These are phyloP conservation scores for Takifugu flavidus DNA, from an alignment of 2,113 vertebrate genomes.

Conservation along the genomic window DNA sequence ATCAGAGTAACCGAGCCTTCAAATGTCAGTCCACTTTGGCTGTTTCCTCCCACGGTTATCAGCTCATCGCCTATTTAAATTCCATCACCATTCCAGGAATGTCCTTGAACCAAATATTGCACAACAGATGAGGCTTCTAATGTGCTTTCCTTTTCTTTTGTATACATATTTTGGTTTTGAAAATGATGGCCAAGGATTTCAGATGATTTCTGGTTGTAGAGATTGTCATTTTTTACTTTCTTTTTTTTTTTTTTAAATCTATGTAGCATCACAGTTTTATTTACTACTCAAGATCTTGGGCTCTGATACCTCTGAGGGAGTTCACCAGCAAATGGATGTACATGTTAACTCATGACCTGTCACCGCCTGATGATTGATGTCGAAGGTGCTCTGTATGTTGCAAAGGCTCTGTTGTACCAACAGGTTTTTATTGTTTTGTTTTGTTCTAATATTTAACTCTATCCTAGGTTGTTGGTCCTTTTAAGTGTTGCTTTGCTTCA, in stretches of 20 bases:
- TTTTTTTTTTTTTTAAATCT: slow-evolving; percentile 3
- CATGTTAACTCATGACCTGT: slow-evolving; percentile 31
- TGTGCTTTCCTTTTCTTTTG: slow-evolving; percentile 19
- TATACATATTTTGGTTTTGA: slow-evolving; percentile 33
- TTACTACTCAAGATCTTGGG: slow-evolving; percentile 42
- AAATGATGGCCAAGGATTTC: slow-evolving; percentile 46
- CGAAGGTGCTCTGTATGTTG: slow-evolving; percentile 61
- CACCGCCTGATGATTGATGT: slow-evolving; percentile 57
- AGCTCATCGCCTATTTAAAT: slow-evolving; percentile 33
- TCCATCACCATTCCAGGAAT: slow-evolving; percentile 64
- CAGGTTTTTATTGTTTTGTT: slow-evolving; percentile 64
- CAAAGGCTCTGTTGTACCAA: slow-evolving; percentile 76
- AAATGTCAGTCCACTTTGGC: slow-evolving; percentile 31
- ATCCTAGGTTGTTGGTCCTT: slow-evolving; percentile 73
- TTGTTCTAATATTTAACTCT: slow-evolving; percentile 64
- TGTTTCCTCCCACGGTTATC: not conserved
- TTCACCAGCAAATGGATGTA: slow-evolving; percentile 59
- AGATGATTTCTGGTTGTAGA: slow-evolving; percentile 23
- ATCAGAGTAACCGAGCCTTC: slow-evolving; percentile 64
- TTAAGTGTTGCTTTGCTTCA: slow-evolving; percentile 81
- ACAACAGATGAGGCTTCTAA: slow-evolving; percentile 57
- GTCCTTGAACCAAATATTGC: slow-evolving; percentile 66
- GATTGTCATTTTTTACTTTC: not conserved
- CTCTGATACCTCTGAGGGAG: slow-evolving; percentile 54
- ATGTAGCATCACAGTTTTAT: slow-evolving; percentile 39